Conservation (phyloP, 1,140 invertebrate genomes). For the Agrilus planipennis region DNA sequence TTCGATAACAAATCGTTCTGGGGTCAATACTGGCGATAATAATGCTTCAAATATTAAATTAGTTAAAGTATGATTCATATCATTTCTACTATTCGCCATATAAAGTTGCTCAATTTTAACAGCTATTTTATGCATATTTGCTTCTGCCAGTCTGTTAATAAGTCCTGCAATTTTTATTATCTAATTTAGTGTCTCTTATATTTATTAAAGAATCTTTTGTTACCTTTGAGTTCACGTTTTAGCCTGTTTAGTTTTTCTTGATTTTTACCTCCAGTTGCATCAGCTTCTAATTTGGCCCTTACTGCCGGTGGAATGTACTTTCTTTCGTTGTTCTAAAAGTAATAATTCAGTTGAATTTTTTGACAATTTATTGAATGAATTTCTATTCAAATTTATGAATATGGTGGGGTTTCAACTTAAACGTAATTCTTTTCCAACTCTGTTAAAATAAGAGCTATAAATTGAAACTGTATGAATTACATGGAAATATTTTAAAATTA, state of each 20-base stretch:
- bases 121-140: conserved; percentile 75
- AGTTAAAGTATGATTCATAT: conserved; percentile 69
- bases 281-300: conserved; percentile 37
- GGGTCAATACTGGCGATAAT: conserved; percentile 47
- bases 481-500: too few relatives aligned
- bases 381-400: too few relatives aligned
- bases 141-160: conserved; percentile 77
- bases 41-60: conserved; percentile 57
- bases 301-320: conserved; percentile 74
- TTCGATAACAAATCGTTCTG: conserved; percentile 73
- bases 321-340: background rate
- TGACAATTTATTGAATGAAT: too few relatives aligned
- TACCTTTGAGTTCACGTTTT: conserved; percentile 67
- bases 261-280: conserved; percentile 35
- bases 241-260: conserved; percentile 50
- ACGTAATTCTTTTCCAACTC: too few relatives aligned
- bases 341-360: too few relatives aligned
- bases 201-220: too few relatives aligned
- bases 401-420: too few relatives aligned
- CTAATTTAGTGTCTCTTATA: too few relatives aligned
- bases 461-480: too few relatives aligned
- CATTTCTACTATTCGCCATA: conserved; percentile 61
- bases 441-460: too few relatives aligned
- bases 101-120: conserved; percentile 62
- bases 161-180: too few relatives aligned